phyloP scores from a whole-genome alignment of 53 echinoderm and acorn worm genomes.

The Henricia sp. region DNA sequence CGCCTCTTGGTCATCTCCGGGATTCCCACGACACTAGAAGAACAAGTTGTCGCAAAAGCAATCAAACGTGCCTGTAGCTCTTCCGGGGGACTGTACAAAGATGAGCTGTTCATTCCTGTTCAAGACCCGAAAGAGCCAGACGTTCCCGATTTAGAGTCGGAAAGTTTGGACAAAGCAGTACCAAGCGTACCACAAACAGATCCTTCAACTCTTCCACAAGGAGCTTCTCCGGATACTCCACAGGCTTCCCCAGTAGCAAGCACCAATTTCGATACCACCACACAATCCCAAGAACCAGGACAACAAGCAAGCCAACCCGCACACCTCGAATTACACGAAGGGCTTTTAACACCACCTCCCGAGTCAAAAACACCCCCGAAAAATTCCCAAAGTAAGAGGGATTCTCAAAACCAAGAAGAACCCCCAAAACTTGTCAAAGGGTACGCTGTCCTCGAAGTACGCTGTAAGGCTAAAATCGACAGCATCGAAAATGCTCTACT shows the following conservation, averaged over 20 bases:
- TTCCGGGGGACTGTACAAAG: slow-evolving; percentile 81
- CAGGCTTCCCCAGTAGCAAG: slow-evolving; percentile 15
- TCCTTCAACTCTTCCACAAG: slow-evolving; percentile 1
- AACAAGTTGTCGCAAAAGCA: slow-evolving; percentile 62
- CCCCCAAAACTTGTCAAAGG: slow-evolving; percentile 70
- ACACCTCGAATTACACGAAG: slow-evolving; percentile 11
- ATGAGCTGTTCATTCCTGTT: slow-evolving; percentile 82
- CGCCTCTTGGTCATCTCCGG: slow-evolving; percentile 80
- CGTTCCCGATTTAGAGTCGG: slow-evolving; percentile 17
- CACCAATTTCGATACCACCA: not conserved
- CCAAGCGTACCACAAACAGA: slow-evolving; percentile 24
- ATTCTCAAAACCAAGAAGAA: slow-evolving; percentile 10
- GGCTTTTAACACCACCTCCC: slow-evolving; percentile 39
- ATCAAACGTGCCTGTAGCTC: slow-evolving; percentile 75
- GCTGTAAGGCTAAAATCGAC: slow-evolving; percentile 80
- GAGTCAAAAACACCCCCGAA: not conserved
- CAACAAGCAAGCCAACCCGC: slow-evolving; percentile 6
- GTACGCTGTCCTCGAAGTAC: slow-evolving; percentile 81
- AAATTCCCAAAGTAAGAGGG: not conserved
- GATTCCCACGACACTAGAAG: slow-evolving; percentile 77
- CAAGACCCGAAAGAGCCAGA: slow-evolving; percentile 54
- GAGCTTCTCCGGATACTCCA: slow-evolving; percentile 44
- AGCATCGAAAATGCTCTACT: slow-evolving; percentile 78
- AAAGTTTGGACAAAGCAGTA: slow-evolving; percentile 7
- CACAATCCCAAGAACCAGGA: not conserved